phyloP scores from a whole-genome alignment of 2,888 invertebrate species.

The Nemapogon koenigi region DNA sequence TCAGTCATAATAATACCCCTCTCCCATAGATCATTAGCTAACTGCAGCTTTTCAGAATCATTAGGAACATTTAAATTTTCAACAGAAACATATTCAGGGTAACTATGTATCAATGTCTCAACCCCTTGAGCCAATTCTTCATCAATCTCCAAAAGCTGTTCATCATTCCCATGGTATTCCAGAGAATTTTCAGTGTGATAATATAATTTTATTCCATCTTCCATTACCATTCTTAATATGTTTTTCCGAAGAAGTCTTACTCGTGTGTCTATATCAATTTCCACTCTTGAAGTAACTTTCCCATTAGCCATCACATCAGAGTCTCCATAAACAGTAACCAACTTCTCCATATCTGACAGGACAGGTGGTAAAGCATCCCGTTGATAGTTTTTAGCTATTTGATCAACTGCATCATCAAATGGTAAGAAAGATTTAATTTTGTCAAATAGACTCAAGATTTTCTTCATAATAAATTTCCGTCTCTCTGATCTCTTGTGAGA shows the following conservation, averaged over 20 bases:
- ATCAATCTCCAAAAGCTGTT: constrained; percentile 78
- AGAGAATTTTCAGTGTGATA: constrained; percentile 85
- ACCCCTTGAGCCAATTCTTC: constrained; percentile 72
- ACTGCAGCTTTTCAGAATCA: constrained; percentile 69
- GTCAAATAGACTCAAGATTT: constrained; percentile 52
- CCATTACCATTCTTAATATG: constrained; percentile 68
- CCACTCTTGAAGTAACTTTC: constrained; percentile 66
- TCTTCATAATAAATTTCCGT: no score
- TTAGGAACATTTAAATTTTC: constrained; percentile 72
- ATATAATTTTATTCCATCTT: constrained; percentile 70
- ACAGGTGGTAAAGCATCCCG: constrained; percentile 89
- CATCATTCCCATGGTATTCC: constrained; percentile 83
- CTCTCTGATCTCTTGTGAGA: constrained; percentile 52
- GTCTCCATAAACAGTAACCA: constrained; percentile 74
- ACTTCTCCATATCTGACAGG: constrained; percentile 69
- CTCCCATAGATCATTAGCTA: constrained; percentile 81
- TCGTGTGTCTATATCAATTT: constrained; percentile 69
- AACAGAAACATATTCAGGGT: constrained; percentile 79
- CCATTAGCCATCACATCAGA: constrained; percentile 73
- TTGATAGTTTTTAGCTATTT: constrained; percentile 83
- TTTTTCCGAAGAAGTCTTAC: constrained; percentile 65
- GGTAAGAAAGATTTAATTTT: constrained; percentile 68
- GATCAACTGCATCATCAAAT: constrained; percentile 84
- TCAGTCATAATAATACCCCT: constrained; percentile 80
- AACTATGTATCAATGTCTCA: constrained; percentile 72